Percentiles rank a stretch among this genome's conserved stretches.
Evolutionary conservation across 2,888 invertebrate species (phyloP).

Genomic region (Acanthacorydalis orientalis): DNA sequence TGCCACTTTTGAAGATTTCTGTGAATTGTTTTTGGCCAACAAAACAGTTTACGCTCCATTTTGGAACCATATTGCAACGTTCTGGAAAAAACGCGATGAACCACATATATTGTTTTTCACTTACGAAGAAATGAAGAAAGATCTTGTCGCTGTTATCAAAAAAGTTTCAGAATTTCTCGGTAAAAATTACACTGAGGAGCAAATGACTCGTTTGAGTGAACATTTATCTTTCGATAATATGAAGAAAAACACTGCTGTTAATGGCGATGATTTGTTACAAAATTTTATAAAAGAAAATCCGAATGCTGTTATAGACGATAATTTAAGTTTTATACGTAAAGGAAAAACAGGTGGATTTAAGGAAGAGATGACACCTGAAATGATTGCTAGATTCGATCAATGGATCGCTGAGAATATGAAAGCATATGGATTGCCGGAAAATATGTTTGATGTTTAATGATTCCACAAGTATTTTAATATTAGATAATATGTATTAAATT

Average conservation of each 20-base stretch:
- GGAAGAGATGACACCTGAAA: constrained; percentile 19
- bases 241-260: constrained; percentile 29
- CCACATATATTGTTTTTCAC: constrained; percentile 16
- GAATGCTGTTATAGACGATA: constrained; percentile 7
- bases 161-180: constrained; percentile 26
- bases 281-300: constrained; percentile 11
- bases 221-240: constrained; percentile 35
- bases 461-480: no score
- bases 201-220: constrained; percentile 21
- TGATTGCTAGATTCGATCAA: constrained; percentile 39
- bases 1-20: constrained; percentile 37
- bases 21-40: constrained; percentile 39
- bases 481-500: no score
- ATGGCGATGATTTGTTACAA: constrained; percentile 19
- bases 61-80: constrained; percentile 17
- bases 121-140: constrained; percentile 22
- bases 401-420: constrained; percentile 40
- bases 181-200: constrained; percentile 18
- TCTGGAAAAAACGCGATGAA: constrained; percentile 14
- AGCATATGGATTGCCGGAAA: not conserved
- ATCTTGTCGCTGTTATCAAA: constrained; percentile 25
- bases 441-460: no score
- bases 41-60: constrained; percentile 27
- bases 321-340: constrained; percentile 18
- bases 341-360: constrained; percentile 26